Evolutionary conservation across 1,140 invertebrate species (phyloP), one percentile per base, ranked within the genome.

Genomic region (Leptinotarsa defecta): DNA sequence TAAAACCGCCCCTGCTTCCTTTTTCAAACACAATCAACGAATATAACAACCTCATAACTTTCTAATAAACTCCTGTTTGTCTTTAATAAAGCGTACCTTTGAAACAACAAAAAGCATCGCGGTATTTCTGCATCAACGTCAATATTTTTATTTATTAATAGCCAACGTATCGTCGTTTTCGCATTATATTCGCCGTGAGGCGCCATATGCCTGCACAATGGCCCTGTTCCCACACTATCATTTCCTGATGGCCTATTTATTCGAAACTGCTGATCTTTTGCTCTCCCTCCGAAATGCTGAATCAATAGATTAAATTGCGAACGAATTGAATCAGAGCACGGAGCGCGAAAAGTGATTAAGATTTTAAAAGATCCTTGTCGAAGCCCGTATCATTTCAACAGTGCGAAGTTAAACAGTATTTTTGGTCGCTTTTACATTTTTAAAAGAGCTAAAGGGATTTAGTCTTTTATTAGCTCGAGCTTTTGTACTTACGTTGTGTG

Each of bases 191-290:
- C 63, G 73, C 48, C 78, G 78, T 80, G 80, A 81, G 78, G 78
- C 83, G 86, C 84, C 88, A 89, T 87, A 87, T 89, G 88, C 86
- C 85, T 84, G 77, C 84, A 89, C 88, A 89, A 89, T 88, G 82
- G 86, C 86, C 86, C 82, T 83, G 87, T 89, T 89, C 88, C 87
- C 88, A 89, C 81, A 81, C 82, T 82, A 82, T 81, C 80, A 81
- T 79, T 80, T 65, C 48, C 81, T 78, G 81, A 81, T 82, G 82
- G 80, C 80, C 82, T 81, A 83, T 83, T 82, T 81, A 83, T 83
- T 82, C 83, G 79, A 81, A 78, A 78, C 77, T 80, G 80, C 80
- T 84, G 83, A 84, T 84, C 83, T 84, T 82, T 83, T 82, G 81
- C 83, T 82, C 81, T 57, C 82, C 65, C 82, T 83, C 80, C 82